Percentiles rank a stretch among this genome's conserved stretches.
Evolutionary conservation across 2,113 vertebrate genomes (phyloP).

Genomic region (Oxygymnocypris stewartii): DNA sequence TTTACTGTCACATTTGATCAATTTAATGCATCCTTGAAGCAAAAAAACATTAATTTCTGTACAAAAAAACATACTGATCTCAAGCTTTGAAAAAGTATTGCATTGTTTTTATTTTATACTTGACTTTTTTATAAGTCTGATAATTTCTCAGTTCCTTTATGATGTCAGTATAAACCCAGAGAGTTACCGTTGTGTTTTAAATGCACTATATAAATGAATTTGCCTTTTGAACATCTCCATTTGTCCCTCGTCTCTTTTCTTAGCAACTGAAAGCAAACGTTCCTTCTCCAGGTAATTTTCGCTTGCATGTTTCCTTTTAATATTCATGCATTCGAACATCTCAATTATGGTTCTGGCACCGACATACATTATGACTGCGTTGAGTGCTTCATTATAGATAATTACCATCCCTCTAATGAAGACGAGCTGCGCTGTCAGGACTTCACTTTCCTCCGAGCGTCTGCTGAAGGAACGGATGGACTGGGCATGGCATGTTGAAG

Average conservation of each 20-base stretch:
- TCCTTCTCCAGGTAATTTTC: slow-evolving; percentile 1
- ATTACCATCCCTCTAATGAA: slow-evolving; percentile 33
- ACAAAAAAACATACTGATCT: too few relatives aligned
- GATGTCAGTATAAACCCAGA: not conserved
- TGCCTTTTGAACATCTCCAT: not conserved
- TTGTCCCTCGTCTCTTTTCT: not conserved
- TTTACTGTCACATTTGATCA: too few relatives aligned
- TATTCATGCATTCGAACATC: slow-evolving; percentile 27
- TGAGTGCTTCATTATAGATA: slow-evolving; percentile 39
- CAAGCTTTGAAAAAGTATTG: not conserved
- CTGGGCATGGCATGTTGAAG: not conserved
- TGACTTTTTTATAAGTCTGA: not conserved
- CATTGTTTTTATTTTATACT: not conserved
- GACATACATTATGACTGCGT: not conserved
- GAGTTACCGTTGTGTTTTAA: not conserved
- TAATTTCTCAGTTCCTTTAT: not conserved
- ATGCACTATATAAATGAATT: not conserved
- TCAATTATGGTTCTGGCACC: slow-evolving; percentile 35
- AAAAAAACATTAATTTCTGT: not conserved
- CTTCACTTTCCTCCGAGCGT: not conserved
- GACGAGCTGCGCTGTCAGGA: not conserved
- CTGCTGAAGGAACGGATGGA: not conserved
- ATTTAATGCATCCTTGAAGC: too few relatives aligned
- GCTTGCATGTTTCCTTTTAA: slow-evolving; percentile 15
- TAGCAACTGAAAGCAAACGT: not conserved